Percentiles rank a stretch among this genome's conserved stretches.
phyloP scores from a whole-genome alignment of 1,140 invertebrate species.

The Zaprionus capensis region DNA sequence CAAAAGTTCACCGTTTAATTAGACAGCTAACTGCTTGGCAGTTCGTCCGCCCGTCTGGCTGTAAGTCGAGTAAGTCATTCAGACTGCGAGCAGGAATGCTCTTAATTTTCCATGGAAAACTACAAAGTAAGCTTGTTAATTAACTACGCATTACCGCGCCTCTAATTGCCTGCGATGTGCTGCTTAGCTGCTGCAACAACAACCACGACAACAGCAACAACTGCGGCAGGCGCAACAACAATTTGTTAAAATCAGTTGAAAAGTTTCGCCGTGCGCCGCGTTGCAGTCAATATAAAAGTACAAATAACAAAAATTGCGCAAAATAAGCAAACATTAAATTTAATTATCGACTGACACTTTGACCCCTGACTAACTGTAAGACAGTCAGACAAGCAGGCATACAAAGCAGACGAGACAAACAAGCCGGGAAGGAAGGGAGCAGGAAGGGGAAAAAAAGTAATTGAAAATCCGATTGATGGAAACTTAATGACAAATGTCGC shows the following conservation, averaged over 20 bases:
- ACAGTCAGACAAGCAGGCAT: conserved; percentile 12
- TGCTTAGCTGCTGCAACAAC: conserved; percentile 56
- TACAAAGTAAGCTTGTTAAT: conserved; percentile 81
- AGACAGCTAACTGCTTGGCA: conserved; percentile 62
- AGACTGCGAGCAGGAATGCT: conserved; percentile 55
- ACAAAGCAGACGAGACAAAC: conserved; percentile 11
- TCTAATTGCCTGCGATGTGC: conserved; percentile 74
- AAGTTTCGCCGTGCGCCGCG: conserved; percentile 40
- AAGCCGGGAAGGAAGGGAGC: neutral
- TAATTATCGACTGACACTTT: conserved; percentile 45
- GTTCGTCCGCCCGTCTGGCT: conserved; percentile 13
- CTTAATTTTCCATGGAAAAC: conserved; percentile 77
- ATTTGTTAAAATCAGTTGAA: conserved; percentile 65
- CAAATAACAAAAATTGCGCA: conserved; percentile 17
- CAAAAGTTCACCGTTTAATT: conserved; percentile 76
- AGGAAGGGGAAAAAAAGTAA: neutral
- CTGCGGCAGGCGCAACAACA: conserved; percentile 28
- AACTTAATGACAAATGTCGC: conserved; percentile 62
- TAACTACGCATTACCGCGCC: conserved; percentile 79
- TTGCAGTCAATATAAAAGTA: conserved; percentile 29
- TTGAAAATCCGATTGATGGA: conserved; percentile 34
- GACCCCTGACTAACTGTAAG: conserved; percentile 21
- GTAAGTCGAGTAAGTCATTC: conserved; percentile 31
- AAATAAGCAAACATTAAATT: conserved; percentile 44
- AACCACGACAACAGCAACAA: conserved; percentile 11